A percentile compares a stretch with the other conserved stretches of the same genome.
phyloP scores from a whole-genome alignment of 35 echinoderm and acorn worm species.

The Ophioderma brevispina region DNA sequence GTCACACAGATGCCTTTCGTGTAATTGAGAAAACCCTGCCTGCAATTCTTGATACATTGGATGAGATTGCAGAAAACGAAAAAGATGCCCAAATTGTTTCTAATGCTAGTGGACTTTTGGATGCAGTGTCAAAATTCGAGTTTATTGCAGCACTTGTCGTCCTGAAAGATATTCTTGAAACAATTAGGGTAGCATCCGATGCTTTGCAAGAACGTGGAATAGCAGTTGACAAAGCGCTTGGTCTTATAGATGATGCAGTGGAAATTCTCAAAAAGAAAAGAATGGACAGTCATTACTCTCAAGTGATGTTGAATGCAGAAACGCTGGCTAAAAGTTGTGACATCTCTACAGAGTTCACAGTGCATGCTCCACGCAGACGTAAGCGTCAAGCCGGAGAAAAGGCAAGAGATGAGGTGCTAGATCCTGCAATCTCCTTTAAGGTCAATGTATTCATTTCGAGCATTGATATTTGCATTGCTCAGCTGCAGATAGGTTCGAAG shows the following conservation, averaged over 20 bases:
- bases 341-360: neutral
- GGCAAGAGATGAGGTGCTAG: neutral
- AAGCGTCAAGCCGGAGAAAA: neutral
- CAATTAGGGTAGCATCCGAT: neutral
- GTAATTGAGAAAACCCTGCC: constrained; percentile 22
- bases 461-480: neutral
- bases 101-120: constrained; percentile 14
- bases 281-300: neutral
- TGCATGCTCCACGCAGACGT: neutral
- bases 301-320: neutral
- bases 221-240: neutral
- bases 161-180: neutral
- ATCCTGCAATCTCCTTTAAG: neutral
- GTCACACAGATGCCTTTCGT: constrained; percentile 2
- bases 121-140: neutral
- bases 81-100: neutral
- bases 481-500: neutral
- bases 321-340: neutral
- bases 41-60: neutral
- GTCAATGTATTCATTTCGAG: neutral
- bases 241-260: neutral
- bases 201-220: neutral
- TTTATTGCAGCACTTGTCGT: neutral
- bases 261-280: neutral
- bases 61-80: constrained; percentile 24